These are phyloP conservation scores for Aphidius ervi DNA, from an alignment of 1,140 invertebrate species.

Conservation along the genomic window DNA sequence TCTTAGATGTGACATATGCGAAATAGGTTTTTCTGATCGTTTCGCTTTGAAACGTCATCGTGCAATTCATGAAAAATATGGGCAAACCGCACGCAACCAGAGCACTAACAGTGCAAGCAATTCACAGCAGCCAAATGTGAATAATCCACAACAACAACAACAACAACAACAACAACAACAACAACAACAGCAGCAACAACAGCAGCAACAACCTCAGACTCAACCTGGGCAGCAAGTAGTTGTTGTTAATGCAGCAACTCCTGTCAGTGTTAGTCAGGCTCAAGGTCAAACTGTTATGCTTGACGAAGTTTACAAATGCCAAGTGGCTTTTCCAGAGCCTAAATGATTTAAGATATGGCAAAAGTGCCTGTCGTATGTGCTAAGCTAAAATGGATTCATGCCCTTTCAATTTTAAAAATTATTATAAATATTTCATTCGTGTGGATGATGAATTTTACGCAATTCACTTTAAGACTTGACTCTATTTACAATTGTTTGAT, in stretches of 20 bases:
- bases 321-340: slow-evolving; percentile 54
- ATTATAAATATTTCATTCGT: too few relatives aligned
- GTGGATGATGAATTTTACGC: too few relatives aligned
- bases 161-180: slow-evolving; percentile 39
- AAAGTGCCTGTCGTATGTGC: slow-evolving; percentile 32
- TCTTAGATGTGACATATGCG: slow-evolving; percentile 78
- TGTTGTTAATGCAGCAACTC: slow-evolving; percentile 48
- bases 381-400: slow-evolving; percentile 21
- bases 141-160: slow-evolving; percentile 43
- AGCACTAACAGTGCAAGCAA: slow-evolving; percentile 45
- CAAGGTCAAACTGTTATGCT: slow-evolving; percentile 50
- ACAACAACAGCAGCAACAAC: slow-evolving; percentile 30
- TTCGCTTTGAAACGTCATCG: slow-evolving; percentile 74
- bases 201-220: slow-evolving; percentile 29
- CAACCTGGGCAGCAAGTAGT: slow-evolving; percentile 48
- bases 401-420: too few relatives aligned
- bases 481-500: too few relatives aligned
- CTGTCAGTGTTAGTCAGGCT: slow-evolving; percentile 49
- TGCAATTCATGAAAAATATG: slow-evolving; percentile 75
- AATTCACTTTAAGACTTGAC: too few relatives aligned
- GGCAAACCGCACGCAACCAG: slow-evolving; percentile 52
- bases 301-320: slow-evolving; percentile 55
- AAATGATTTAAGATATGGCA: slow-evolving; percentile 49
- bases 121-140: slow-evolving; percentile 42
- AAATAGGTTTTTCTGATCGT: slow-evolving; percentile 79